A percentile compares a stretch with the other conserved stretches of the same genome.
Evolutionary conservation across 2,797 vertebrate species (phyloP).

Genomic region (Muscicapa comitata): DNA sequence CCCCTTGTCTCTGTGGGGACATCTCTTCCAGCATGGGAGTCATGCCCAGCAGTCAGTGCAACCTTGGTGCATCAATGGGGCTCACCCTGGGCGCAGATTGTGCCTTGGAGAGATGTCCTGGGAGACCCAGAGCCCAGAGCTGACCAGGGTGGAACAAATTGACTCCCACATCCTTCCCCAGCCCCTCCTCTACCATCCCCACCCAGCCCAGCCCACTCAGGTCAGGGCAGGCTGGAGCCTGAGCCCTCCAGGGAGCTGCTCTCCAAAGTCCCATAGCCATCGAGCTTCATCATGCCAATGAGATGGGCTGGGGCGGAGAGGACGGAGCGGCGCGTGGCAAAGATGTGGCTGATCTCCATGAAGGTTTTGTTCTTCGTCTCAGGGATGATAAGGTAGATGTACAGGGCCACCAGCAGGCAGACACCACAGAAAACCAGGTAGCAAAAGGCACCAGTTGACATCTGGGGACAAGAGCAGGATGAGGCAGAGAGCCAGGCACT

Average conservation of each 20-base stretch:
- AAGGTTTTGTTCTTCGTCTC: slow-evolving; percentile 93
- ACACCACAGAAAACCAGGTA: slow-evolving; percentile 86
- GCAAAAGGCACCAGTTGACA: slow-evolving; percentile 81
- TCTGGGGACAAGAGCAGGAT: slow-evolving; percentile 61
- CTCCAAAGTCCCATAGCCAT: slow-evolving; percentile 79
- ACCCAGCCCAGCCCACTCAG: background rate
- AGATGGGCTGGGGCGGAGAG: background rate
- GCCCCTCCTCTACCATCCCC: background rate
- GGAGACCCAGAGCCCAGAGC: background rate
- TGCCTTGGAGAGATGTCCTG: background rate
- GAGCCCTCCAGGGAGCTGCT: slow-evolving; percentile 70
- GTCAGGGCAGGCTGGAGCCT: background rate
- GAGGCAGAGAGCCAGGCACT: slow-evolving; percentile 41
- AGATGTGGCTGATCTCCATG: slow-evolving; percentile 88
- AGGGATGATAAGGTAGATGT: slow-evolving; percentile 81
- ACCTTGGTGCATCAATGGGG: background rate
- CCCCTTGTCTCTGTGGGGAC: background rate
- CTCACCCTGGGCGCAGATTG: background rate
- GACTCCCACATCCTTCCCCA: background rate
- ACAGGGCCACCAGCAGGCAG: slow-evolving; percentile 81
- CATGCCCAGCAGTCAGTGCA: fast-evolving
- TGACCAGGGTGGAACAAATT: background rate
- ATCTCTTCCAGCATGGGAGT: background rate
- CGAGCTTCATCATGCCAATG: slow-evolving; percentile 64
- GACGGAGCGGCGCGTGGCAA: slow-evolving; percentile 59